A percentile compares a stretch with the other conserved stretches of the same genome.
Evolutionary conservation across 2,113 vertebrate species (phyloP).

Genomic region (Eupsittula cactorum): DNA sequence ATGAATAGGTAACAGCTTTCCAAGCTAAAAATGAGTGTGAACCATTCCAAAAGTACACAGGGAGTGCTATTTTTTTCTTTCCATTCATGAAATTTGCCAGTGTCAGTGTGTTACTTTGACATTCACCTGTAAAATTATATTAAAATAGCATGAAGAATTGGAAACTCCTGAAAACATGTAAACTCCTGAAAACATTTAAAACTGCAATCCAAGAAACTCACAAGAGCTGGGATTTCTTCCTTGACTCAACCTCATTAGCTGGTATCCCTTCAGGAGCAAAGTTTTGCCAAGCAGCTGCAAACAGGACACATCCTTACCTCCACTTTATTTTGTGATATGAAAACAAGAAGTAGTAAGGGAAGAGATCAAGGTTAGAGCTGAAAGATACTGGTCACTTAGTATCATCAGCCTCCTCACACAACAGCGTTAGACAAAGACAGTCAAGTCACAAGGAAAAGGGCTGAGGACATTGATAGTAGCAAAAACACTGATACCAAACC

Average conservation of each 20-base stretch:
- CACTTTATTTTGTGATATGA: not conserved
- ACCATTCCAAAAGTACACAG: not conserved
- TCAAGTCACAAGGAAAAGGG: not conserved
- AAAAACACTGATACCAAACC: not conserved
- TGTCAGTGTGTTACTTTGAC: not conserved
- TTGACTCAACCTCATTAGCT: not conserved
- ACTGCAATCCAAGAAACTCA: not conserved
- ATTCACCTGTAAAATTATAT: not conserved
- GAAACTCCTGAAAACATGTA: not conserved
- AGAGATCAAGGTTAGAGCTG: not conserved
- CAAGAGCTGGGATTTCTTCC: not conserved
- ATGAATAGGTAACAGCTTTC: slow-evolving; percentile 11
- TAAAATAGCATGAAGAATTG: not conserved
- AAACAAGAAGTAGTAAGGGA: not conserved
- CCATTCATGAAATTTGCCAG: not conserved
- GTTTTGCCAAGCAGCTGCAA: not conserved
- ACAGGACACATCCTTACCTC: not conserved
- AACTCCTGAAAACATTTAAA: not conserved
- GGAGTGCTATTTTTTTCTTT: not conserved
- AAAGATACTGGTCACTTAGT: not conserved
- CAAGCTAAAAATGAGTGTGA: slow-evolving; percentile 40
- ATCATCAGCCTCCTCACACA: not conserved
- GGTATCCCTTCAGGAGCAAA: not conserved
- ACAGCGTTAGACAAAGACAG: not conserved
- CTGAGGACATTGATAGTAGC: not conserved